Evolutionary conservation across 2,888 invertebrate genomes (phyloP), one percentile per base, ranked within the genome.

Genomic region (Caenorhabditis doughertyi): DNA sequence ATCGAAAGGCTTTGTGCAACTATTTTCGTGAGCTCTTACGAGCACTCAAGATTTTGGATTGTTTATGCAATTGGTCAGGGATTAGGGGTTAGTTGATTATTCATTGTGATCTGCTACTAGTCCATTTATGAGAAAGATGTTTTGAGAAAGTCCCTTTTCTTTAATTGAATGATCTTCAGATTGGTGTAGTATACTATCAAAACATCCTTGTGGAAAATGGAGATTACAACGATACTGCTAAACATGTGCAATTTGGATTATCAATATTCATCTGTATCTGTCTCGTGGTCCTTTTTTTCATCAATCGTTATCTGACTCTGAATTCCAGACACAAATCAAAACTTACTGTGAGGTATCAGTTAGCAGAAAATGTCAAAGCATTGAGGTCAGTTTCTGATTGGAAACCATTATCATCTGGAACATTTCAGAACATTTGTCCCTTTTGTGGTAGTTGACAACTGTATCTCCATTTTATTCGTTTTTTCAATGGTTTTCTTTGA

Each of bases 391-490:
- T 39, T 68, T 35, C 25, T 39, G 2, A 32, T 9, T 4, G 32
- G 5, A 7, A 42, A 42, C 13, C 7, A 8, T 47, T 2, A 47
- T 18, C n/a, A 47, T 47, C 5, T 4, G 7, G 3, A 42, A 42
- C 16, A 9, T 74, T 83, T 29, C 79, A 83, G 83, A 68, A 74
- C 67, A n/a, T 83, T 81, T 18, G 81, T 85, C 5, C 85, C 85
- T 11, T 81, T 83, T 21, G 79, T 85, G 0, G 72, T 83, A 11
- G 27, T 85, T 9, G 85, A 85, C 39, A 85, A 83, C 21, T 64
- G 71, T n/a, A 51, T 85, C 11, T 81, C 85, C 3, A 55, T 85
- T 2, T 72, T 79, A 25, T 83, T 83, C 39, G 76, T 83, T 1
- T 11, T 85, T 21, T 82, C 79, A 0, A 70, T 83, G 32, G 5